A percentile compares a stretch with the other conserved stretches of the same genome.
Evolutionary conservation across 2,888 invertebrate genomes (phyloP).

Genomic region (Eristalinus sepulchralis): DNA sequence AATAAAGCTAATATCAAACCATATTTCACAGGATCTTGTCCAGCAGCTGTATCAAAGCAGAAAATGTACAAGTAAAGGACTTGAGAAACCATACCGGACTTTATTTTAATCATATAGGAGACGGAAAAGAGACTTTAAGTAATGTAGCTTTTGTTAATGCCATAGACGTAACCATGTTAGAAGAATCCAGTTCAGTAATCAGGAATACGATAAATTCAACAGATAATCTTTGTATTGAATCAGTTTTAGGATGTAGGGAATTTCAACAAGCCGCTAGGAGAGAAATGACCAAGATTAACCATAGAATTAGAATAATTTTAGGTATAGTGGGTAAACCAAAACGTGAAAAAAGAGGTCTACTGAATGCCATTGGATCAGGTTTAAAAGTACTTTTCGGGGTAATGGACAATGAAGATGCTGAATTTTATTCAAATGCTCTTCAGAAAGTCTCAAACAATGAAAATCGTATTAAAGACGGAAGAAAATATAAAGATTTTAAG

Average conservation of each 20-base stretch:
- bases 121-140: neutral
- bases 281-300: neutral
- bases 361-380: slow-evolving; percentile 1
- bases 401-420: neutral
- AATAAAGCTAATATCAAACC: neutral
- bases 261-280: neutral
- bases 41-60: neutral
- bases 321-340: slow-evolving; percentile 10
- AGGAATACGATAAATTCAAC: neutral
- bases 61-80: neutral
- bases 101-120: neutral
- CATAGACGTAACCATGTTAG: neutral
- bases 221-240: neutral
- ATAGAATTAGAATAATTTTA: slow-evolving; percentile 6
- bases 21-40: neutral
- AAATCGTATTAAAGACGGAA: slow-evolving; percentile 1
- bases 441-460: slow-evolving; percentile 4
- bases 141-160: neutral
- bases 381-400: neutral
- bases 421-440: slow-evolving; percentile 5
- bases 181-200: neutral
- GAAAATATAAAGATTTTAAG: slow-evolving; percentile 10
- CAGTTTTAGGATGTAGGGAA: neutral
- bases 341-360: slow-evolving; percentile 6
- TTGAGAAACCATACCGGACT: neutral